phyloP scores from a whole-genome alignment of 2,888 invertebrate genomes.

The Clusia tigrina region DNA sequence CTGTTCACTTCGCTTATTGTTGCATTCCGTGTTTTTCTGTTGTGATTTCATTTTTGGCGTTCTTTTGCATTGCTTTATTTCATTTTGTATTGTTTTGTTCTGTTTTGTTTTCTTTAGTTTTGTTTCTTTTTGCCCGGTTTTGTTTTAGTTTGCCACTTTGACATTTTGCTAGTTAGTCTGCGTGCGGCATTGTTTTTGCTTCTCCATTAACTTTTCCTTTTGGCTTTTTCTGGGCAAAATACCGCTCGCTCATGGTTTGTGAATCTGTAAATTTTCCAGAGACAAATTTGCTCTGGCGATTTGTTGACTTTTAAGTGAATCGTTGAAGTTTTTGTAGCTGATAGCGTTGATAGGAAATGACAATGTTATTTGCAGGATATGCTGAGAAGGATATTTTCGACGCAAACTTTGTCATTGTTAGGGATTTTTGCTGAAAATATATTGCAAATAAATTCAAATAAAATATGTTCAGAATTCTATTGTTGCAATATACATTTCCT shows the following conservation, averaged over 20 bases:
- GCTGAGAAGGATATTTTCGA: background rate
- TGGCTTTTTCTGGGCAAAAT: background rate
- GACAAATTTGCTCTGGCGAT: background rate
- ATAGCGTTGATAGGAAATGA: background rate
- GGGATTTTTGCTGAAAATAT: no score
- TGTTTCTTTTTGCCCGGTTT: background rate
- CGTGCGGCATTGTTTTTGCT: no score
- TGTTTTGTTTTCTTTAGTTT: background rate
- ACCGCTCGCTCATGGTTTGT: background rate
- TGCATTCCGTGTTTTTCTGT: background rate
- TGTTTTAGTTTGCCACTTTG: background rate
- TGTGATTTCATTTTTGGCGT: background rate
- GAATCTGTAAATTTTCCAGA: background rate
- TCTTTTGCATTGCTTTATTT: background rate
- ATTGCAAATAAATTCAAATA: no score
- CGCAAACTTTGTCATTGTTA: background rate
- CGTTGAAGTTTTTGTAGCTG: background rate
- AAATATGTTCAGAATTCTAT: no score
- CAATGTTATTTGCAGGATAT: background rate
- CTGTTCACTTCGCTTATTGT: background rate
- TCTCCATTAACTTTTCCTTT: no score
- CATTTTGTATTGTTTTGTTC: background rate
- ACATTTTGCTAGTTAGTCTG: no score
- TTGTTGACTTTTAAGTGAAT: slow-evolving; percentile 4
- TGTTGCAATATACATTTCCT: no score